Conservation (phyloP, 2,888 invertebrate species). For the Drosophila birchii region DNA sequence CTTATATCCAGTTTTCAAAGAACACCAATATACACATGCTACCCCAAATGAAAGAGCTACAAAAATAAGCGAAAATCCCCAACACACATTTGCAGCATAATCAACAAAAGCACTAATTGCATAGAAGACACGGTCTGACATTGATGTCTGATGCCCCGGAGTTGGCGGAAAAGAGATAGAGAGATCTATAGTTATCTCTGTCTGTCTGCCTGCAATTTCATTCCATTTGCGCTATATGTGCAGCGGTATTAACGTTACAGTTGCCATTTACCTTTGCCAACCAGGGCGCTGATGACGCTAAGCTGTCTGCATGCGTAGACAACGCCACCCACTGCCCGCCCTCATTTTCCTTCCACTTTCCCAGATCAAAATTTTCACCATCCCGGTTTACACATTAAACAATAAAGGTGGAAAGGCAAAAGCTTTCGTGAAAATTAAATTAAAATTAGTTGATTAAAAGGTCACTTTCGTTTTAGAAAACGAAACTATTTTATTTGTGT, state of each 20-base stretch:
- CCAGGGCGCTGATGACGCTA: conserved; percentile 53
- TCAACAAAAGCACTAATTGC: conserved; percentile 80
- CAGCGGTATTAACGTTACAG: conserved; percentile 63
- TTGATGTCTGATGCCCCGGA: conserved; percentile 63
- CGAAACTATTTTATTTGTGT: no score
- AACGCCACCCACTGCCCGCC: conserved; percentile 1
- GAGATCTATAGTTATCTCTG: conserved; percentile 4
- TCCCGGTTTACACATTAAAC: conserved; percentile 12
- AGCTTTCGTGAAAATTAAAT: background rate
- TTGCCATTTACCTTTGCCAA: conserved; percentile 54
- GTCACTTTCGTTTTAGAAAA: background rate
- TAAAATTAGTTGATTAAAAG: background rate
- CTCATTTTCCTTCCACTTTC: conserved; percentile 21
- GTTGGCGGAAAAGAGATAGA: background rate
- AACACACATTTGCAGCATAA: conserved; percentile 63
- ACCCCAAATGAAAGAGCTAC: conserved; percentile 4
- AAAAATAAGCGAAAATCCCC: conserved; percentile 31
- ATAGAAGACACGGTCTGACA: conserved; percentile 72
- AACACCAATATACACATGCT: background rate
- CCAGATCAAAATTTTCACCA: conserved; percentile 6
- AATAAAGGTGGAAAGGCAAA: background rate
- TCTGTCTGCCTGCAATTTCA: conserved; percentile 69
- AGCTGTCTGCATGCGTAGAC: conserved; percentile 59
- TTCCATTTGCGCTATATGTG: conserved; percentile 67
- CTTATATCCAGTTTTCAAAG: background rate